Percentiles rank a stretch among this genome's conserved stretches.
Evolutionary conservation across 2,888 invertebrate genomes (phyloP).

Genomic region (Formica aserva): DNA sequence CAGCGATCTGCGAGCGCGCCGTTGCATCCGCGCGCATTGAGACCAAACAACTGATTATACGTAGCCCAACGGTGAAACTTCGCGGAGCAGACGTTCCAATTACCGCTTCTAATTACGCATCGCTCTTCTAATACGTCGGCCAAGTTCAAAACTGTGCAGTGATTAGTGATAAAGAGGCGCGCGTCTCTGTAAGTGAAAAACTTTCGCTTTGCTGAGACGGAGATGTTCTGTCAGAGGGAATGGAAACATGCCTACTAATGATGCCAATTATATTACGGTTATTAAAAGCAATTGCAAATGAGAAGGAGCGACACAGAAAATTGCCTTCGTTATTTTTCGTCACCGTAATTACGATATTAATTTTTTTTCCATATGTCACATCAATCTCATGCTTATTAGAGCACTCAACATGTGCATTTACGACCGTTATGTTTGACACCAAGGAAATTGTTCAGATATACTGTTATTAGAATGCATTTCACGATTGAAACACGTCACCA

Average conservation of each 20-base stretch:
- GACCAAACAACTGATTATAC: slow-evolving; percentile 68
- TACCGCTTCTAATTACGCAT: slow-evolving; percentile 67
- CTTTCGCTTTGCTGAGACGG: slow-evolving; percentile 40
- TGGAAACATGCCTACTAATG: slow-evolving; percentile 30
- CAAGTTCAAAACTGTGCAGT: slow-evolving; percentile 57
- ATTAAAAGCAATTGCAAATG: slow-evolving; percentile 36
- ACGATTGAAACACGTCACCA: neutral
- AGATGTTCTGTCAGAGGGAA: slow-evolving; percentile 39
- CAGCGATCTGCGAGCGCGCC: slow-evolving; percentile 57
- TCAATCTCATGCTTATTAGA: slow-evolving; percentile 8
- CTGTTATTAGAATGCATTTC: slow-evolving; percentile 3
- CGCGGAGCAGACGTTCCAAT: slow-evolving; percentile 62
- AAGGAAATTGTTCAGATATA: neutral
- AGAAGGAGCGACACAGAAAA: slow-evolving; percentile 3
- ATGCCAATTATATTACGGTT: slow-evolving; percentile 45
- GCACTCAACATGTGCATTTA: neutral
- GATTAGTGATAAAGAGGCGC: slow-evolving; percentile 50
- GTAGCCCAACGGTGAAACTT: slow-evolving; percentile 53
- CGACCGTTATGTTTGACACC: neutral
- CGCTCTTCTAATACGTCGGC: slow-evolving; percentile 56
- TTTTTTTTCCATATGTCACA: neutral
- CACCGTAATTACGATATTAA: neutral
- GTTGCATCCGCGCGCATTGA: slow-evolving; percentile 19
- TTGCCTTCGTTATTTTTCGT: slow-evolving; percentile 22
- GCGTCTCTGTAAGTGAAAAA: slow-evolving; percentile 44